Base-by-base conservation (phyloP, 2,113 vertebrate species). In the Ceuthmochares aereus region DNA sequence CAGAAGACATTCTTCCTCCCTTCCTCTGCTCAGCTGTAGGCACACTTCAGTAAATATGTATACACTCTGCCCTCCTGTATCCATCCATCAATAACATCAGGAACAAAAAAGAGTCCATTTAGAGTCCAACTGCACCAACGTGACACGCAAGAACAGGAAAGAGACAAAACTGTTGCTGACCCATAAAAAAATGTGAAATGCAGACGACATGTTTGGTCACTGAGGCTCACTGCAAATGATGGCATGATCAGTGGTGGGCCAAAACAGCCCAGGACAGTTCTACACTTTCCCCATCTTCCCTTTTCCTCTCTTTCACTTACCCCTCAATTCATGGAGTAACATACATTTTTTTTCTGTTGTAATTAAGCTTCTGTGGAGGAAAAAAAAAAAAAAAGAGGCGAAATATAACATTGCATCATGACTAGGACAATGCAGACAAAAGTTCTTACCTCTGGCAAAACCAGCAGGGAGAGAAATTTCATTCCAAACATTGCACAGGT, bases 11-110 rank as follows among this genome's bases (percentile, higher is more conserved):
- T 21, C 32, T 7, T 68, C 22, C 1, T 0, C 34, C 22, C 49
- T 86, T 37, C 43, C 37, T 51, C 70, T 12, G 23, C 37, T 74
- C 59, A 16, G 11, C 9, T 29, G 26, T 40, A 45, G 51, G n/a
- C 64, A 70, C 37, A 15, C 21, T 19, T 73, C 51, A 2, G 36
- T 32, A 21, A 21, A 32, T 3, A 15, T 9, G 2, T 9, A 9
- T 5, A 21, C 3, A 0, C 18, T 15, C n/a, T 62, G 34, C 29
- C 32, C 64, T 21, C 81, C 7, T 16, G n/a, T 32, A 8, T 21
- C 9, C 14, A 0, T 30, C 11, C 4, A 0, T 42, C 59, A 26
- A 16, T 22, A 37, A 26, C 7, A 10, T 5, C 1, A 23, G 19
- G 5, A 45, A 23, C 9, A 60, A 30, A 62, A 87, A 88, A 76